Conservation (phyloP, 2,888 invertebrate genomes). For the Lottia gigantea region DNA sequence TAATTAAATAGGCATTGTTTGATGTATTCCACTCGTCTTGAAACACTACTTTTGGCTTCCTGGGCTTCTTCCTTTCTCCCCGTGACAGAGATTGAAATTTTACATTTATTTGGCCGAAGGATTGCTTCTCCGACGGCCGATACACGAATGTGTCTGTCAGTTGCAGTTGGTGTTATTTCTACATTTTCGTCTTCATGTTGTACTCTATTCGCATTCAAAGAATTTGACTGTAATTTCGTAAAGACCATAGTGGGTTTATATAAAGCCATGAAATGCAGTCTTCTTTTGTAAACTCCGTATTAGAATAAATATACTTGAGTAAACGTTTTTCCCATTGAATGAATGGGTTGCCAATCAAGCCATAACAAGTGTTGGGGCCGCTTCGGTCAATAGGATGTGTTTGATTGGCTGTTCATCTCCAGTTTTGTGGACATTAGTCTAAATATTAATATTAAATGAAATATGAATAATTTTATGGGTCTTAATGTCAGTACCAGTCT, state of each 20-base stretch:
- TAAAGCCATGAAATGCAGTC: conserved; percentile 30
- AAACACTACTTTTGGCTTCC: conserved; percentile 62
- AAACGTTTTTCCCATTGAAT: too few species aligned
- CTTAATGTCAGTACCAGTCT: too few species aligned
- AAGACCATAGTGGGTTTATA: conserved; percentile 39
- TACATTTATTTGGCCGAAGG: conserved; percentile 58
- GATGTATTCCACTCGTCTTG: conserved; percentile 59
- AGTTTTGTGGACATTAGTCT: too few species aligned
- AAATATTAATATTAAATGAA: too few species aligned
- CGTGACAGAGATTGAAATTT: conserved; percentile 46
- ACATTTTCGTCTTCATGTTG: conserved; percentile 9
- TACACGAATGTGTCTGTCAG: conserved; percentile 51
- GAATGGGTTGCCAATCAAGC: too few species aligned
- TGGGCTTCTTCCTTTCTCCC: conserved; percentile 55
- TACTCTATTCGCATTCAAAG: background rate
- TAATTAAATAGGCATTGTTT: conserved; percentile 59
- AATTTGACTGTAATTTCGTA: conserved; percentile 25
- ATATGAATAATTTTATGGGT: too few species aligned
- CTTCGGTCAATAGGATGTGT: too few species aligned
- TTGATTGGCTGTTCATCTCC: too few species aligned
- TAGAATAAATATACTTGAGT: too few species aligned
- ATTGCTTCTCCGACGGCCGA: conserved; percentile 58
- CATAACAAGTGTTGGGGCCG: too few species aligned
- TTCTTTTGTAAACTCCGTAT: too few species aligned
- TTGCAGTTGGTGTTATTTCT: conserved; percentile 16